These are phyloP conservation scores for Macrosoma leucophasiata DNA, from an alignment of 2,888 invertebrate genomes.

Conservation along the genomic window DNA sequence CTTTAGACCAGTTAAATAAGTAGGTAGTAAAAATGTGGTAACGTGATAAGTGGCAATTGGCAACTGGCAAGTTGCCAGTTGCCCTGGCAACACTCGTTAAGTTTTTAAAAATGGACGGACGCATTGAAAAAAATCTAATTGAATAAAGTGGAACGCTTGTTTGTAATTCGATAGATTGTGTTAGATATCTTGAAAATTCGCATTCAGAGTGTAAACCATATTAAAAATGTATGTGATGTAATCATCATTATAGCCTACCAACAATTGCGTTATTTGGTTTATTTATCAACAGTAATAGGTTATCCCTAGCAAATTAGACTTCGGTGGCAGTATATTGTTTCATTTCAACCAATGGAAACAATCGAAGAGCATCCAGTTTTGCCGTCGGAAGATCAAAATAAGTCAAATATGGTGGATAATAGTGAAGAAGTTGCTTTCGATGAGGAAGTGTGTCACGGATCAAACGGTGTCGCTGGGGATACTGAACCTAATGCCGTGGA, in stretches of 20 bases:
- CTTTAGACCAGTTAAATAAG: too few relatives aligned
- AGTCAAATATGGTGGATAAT: slow-evolving; percentile 34
- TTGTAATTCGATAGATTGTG: slow-evolving; percentile 14
- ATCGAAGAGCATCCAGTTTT: slow-evolving; percentile 36
- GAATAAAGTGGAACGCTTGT: slow-evolving; percentile 16
- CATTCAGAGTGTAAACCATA: slow-evolving; percentile 2
- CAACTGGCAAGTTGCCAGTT: too few relatives aligned
- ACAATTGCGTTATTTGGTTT: slow-evolving; percentile 35
- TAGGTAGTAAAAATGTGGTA: too few relatives aligned
- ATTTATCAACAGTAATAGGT: slow-evolving; percentile 43
- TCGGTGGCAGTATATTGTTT: too few relatives aligned
- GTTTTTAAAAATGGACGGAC: slow-evolving; percentile 28
- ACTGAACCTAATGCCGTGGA: slow-evolving; percentile 23
- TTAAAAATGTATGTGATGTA: slow-evolving; percentile 19
- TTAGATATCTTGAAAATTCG: slow-evolving; percentile 6
- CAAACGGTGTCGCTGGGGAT: slow-evolving; percentile 50
- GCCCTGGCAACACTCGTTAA: slow-evolving; percentile 2
- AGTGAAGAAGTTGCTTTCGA: slow-evolving; percentile 33
- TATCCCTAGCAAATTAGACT: slow-evolving; percentile 29
- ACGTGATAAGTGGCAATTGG: too few relatives aligned
- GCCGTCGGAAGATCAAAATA: slow-evolving; percentile 34
- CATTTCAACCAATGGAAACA: slow-evolving; percentile 45
- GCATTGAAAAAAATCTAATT: slow-evolving; percentile 29
- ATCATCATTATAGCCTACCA: slow-evolving; percentile 5
- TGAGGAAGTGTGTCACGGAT: slow-evolving; percentile 48